Evolutionary conservation across 2,888 invertebrate species (phyloP), one percentile per base, ranked within the genome.

Genomic region (Brachynemurus nebulosus): DNA sequence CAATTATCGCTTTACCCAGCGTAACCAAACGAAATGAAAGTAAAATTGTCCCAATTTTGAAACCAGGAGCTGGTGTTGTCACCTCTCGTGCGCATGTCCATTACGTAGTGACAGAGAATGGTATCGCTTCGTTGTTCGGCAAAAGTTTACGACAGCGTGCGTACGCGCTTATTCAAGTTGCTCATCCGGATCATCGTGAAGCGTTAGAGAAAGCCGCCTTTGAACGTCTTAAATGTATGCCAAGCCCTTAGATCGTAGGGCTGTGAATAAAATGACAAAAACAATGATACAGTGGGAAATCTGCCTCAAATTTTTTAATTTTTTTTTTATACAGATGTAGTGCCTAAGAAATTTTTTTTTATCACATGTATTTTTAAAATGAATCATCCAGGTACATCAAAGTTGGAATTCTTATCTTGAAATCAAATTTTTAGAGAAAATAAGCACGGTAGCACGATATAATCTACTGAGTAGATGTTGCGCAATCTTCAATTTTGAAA

Each of bases 41-140:
- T 55, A 92, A 92, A 70, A 92, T 93, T 54, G 78, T 80, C 12
- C 86, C 91, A 0, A 72, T 74, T 1, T 71, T 92, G 9, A 86
- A 90, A 67, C 63, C 68, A 58, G 92, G 93, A 55, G 90, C 86
- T 47, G 93, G 93, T n/a, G 90, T 95, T 4, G 92, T 93, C 12
- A 90, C 92, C 0, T 80, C 86, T 0, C 74, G 93, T 50, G 91
- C 89, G 0, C 93, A 95, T 62, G 86, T 86, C 0, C 88, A 93
- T 61, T 95, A 93, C 62, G 75, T 95, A 3, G 93, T 93, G 1
- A 95, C 95, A 0, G 95, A 95, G 61, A 74, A 85, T 52, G 95
- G 95, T 12, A 83, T 93, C 52, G 93, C 93, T 0, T 70, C 79
- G 45, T 67, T 95, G 39, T 93, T 92, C 63, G 95, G 95, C 33